These are phyloP conservation scores for Papilio demoleus DNA, from an alignment of 2,888 invertebrate species.

Conservation along the genomic window DNA sequence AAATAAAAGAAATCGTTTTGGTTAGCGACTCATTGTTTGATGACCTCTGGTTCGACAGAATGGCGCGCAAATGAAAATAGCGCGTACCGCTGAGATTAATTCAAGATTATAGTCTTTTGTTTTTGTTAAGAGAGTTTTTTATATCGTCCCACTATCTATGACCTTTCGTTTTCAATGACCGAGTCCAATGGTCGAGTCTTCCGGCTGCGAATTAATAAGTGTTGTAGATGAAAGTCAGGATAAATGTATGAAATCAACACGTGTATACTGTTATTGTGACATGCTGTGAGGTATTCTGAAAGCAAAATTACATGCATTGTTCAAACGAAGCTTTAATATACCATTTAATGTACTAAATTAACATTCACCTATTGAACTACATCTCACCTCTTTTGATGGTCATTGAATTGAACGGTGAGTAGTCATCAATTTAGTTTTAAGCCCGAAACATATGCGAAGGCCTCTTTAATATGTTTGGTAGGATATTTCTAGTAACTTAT, in stretches of 20 bases:
- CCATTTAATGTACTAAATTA: background rate
- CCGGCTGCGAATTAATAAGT: slow-evolving; percentile 39
- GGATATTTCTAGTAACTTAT: too few relatives aligned
- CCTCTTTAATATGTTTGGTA: too few relatives aligned
- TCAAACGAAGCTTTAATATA: background rate
- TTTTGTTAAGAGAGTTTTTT: slow-evolving; percentile 37
- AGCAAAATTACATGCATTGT: slow-evolving; percentile 4
- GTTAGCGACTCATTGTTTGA: background rate
- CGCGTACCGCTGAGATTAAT: slow-evolving; percentile 38
- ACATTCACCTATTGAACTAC: background rate
- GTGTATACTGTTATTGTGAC: slow-evolving; percentile 3
- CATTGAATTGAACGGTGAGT: background rate
- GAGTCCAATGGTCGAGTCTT: slow-evolving; percentile 26
- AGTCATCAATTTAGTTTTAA: too few relatives aligned
- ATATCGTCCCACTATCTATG: slow-evolving; percentile 41
- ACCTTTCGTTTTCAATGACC: slow-evolving; percentile 37
- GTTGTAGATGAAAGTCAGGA: slow-evolving; percentile 39
- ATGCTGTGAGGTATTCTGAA: slow-evolving; percentile 1
- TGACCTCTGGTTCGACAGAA: slow-evolving; percentile 30
- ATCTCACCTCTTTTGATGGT: background rate
- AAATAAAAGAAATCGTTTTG: too few relatives aligned
- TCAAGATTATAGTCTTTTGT: slow-evolving; percentile 42
- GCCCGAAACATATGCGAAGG: too few relatives aligned
- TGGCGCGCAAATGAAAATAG: slow-evolving; percentile 38
- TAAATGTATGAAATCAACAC: slow-evolving; percentile 34